phyloP scores from a whole-genome alignment of 2,113 vertebrate species.

The Pomatorhinus ruficollis region DNA sequence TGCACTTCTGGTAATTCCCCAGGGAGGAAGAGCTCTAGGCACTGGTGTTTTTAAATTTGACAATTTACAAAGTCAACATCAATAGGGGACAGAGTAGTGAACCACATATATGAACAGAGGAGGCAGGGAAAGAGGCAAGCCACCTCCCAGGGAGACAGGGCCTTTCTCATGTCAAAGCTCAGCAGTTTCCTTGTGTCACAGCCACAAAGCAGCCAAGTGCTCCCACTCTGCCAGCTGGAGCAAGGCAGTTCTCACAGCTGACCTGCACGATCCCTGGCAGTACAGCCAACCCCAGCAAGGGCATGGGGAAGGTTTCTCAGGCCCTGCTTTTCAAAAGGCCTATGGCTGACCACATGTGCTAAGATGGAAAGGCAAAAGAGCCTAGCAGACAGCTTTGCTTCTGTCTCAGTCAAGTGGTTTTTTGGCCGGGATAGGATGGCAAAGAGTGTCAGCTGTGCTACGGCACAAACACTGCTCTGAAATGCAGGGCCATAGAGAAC shows the following conservation, averaged over 20 bases:
- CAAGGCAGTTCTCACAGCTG: not conserved
- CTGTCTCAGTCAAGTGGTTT: not conserved
- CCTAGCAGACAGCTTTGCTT: not conserved
- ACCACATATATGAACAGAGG: not conserved
- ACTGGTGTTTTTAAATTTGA: not conserved
- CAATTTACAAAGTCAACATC: not conserved
- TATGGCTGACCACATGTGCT: not conserved
- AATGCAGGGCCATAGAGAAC: not conserved
- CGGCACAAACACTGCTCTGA: not conserved
- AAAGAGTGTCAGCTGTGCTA: not conserved
- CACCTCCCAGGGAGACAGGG: not conserved
- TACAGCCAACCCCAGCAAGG: fast-evolving
- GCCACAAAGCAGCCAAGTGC: not conserved
- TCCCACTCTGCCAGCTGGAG: not conserved
- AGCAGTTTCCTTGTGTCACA: not conserved
- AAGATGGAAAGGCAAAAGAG: not conserved
- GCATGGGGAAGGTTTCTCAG: not conserved
- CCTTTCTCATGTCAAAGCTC: not conserved
- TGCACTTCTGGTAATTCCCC: not conserved
- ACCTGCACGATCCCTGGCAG: fast-evolving
- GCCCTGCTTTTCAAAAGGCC: not conserved
- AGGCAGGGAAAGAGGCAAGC: not conserved
- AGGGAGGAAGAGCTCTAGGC: not conserved
- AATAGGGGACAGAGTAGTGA: not conserved
- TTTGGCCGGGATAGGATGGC: not conserved